These are phyloP conservation scores for Anguilla anguilla DNA, from an alignment of 2,797 vertebrate species.

Conservation along the genomic window DNA sequence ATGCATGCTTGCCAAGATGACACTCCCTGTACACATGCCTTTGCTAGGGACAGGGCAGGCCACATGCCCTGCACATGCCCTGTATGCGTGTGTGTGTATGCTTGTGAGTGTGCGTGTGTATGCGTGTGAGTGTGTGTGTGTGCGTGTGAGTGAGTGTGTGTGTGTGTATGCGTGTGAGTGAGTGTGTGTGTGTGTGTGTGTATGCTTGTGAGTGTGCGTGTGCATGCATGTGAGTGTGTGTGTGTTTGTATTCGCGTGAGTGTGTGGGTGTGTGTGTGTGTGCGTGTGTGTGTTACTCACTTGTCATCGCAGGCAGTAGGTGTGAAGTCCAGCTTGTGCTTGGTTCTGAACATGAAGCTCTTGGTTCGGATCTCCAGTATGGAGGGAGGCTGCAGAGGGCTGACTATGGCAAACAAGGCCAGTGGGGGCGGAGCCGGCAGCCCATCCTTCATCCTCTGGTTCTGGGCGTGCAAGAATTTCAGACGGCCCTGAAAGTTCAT, in stretches of 20 bases:
- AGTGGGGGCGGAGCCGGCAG: conserved; percentile 72
- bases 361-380: conserved; percentile 84
- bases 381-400: conserved; percentile 79
- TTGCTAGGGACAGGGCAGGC: background rate
- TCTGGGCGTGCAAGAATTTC: conserved; percentile 83
- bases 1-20: background rate
- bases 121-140: background rate
- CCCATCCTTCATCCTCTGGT: conserved; percentile 78
- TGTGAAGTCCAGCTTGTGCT: conserved; percentile 85
- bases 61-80: background rate
- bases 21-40: background rate
- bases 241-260: too few relatives aligned
- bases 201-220: too few relatives aligned
- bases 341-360: conserved; percentile 85
- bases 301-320: conserved; percentile 80
- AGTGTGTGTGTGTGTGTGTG: too few relatives aligned
- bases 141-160: background rate
- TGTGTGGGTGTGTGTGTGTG: background rate
- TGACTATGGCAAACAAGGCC: conserved; percentile 80
- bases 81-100: background rate
- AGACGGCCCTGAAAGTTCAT: conserved; percentile 84
- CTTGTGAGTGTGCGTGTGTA: too few relatives aligned
- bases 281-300: conserved; percentile 60
- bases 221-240: too few relatives aligned
- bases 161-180: too few relatives aligned